Evolutionary conservation across 1,140 invertebrate genomes (phyloP), one percentile per base, ranked within the genome.

Genomic region (Papilio xuthus): DNA sequence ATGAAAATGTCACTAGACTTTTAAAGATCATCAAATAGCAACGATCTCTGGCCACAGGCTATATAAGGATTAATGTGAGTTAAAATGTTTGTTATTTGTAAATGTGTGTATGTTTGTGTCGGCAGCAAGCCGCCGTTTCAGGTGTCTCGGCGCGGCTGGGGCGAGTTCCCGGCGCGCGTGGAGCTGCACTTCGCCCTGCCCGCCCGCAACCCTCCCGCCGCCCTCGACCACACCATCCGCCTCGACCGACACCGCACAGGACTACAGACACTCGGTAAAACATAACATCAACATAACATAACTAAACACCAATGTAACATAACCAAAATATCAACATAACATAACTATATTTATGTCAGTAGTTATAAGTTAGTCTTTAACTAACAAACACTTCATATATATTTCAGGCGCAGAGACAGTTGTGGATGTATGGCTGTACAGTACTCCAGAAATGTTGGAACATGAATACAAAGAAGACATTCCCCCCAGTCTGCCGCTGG

Each of bases 181-280:
- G 97, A 98, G 87, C 91, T 98, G 10, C 97, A 97, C 91, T 98
- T 98, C 86, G 95, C 96, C 67, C 96, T 96, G 85, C 84, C 93
- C 6, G 83, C 90, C 15, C 88, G 96, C 13, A 97, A 98, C 88
- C 97, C 97, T 86, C 96, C 97, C 0, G 95, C 97, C 4, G 96
- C 97, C 84, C 92, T 98, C 8, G 95, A 97, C 79, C 98, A 99
- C 93, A 95, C 96, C 81, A 93, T 99, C 63, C 97, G 97, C 89
- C 92, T 99, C 69, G 98, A 98, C 90, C 95, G 96, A 82, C 96
- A 96, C n/a, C 97, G 96, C 84, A 97, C 97, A 4, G 98, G 98
- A n/a, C 86, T 98, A 69, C 97, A 98, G 93, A 98, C 96, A 0
- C 92, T 98, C 81, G 96, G 96, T 95, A 85, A 47, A 20, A 53